phyloP scores from a whole-genome alignment of 2,113 vertebrate genomes.

The Psammodynastes pulverulentus region DNA sequence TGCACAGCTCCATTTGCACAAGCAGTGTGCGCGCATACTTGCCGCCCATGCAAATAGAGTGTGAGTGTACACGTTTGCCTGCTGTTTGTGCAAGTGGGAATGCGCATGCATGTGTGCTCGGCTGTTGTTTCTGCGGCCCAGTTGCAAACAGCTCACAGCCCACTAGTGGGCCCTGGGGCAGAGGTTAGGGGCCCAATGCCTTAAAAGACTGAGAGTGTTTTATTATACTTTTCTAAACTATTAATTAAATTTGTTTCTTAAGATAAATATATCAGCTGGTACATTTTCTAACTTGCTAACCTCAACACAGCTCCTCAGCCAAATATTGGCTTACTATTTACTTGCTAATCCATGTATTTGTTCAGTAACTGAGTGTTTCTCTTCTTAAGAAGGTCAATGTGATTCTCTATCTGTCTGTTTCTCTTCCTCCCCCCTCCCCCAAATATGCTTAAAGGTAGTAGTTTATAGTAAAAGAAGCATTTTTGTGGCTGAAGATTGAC shows the following conservation, averaged over 20 bases:
- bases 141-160: too few species aligned
- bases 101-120: neutral
- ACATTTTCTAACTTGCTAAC: neutral
- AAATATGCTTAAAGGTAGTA: neutral
- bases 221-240: neutral
- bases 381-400: neutral
- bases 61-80: too few species aligned
- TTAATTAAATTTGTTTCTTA: neutral
- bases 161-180: neutral
- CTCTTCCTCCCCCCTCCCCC: neutral
- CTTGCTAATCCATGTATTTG: neutral
- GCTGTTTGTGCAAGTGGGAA: neutral
- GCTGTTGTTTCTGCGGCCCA: neutral
- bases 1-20: neutral
- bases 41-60: neutral
- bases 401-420: neutral
- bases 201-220: neutral
- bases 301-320: too few species aligned
- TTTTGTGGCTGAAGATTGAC: neutral
- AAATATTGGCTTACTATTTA: neutral
- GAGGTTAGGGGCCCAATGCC: neutral
- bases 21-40: rapidly evolving
- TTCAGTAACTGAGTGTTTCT: neutral
- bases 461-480: neutral
- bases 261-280: neutral